A percentile compares a stretch with the other conserved stretches of the same genome.
Evolutionary conservation across 2,888 invertebrate genomes (phyloP).

Genomic region (Phaedon cochleariae): DNA sequence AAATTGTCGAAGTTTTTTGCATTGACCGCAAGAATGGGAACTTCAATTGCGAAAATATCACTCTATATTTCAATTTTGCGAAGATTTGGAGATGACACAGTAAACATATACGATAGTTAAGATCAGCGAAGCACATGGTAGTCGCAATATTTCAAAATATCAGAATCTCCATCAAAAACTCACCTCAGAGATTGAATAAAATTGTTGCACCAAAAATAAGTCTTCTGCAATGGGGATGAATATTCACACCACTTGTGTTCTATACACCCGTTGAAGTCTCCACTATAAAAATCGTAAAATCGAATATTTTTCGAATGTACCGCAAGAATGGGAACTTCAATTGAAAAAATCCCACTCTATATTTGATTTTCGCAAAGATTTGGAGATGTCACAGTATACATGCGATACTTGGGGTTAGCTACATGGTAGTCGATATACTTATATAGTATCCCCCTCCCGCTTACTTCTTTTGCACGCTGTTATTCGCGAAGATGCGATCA

Average conservation of each 20-base stretch:
- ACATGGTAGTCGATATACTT: conserved; percentile 56
- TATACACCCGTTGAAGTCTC: conserved; percentile 28
- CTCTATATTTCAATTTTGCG: too few relatives aligned
- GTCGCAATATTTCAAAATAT: too few relatives aligned
- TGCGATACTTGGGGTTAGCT: conserved; percentile 51
- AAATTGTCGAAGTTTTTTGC: too few relatives aligned
- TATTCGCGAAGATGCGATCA: conserved; percentile 41
- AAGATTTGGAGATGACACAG: too few relatives aligned
- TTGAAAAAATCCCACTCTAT: not conserved
- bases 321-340: not conserved
- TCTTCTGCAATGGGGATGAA: too few relatives aligned
- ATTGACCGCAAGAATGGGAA: too few relatives aligned
- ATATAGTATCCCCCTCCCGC: conserved; percentile 55
- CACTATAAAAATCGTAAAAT: not conserved
- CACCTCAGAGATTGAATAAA: too few relatives aligned
- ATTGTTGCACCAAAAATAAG: too few relatives aligned
- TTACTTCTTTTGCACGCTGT: conserved; percentile 28
- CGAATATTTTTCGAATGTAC: not conserved
- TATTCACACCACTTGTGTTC: conserved; percentile 15
- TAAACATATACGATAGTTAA: conserved; percentile 51
- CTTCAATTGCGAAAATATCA: too few relatives aligned
- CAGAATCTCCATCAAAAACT: too few relatives aligned
- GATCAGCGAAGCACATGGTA: too few relatives aligned
- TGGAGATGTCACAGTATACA: conserved; percentile 35
- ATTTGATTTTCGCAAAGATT: conserved; percentile 26